phyloP scores from a whole-genome alignment of 2,113 vertebrate genomes.

The Poeciliopsis retropinna region DNA sequence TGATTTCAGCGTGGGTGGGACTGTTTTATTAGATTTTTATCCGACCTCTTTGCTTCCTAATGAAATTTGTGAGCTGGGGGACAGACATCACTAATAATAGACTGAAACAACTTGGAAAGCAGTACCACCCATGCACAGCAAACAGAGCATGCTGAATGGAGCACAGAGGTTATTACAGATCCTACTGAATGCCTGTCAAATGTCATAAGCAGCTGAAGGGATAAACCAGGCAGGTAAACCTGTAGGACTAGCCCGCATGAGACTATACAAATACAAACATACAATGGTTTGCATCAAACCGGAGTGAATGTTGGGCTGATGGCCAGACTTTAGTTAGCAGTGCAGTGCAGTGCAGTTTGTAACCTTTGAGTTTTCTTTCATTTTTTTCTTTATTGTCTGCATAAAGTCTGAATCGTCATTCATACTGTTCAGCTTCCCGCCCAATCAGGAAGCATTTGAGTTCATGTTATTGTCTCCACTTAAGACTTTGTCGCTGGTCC shows the following conservation, averaged over 20 bases:
- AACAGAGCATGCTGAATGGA: constrained; percentile 8
- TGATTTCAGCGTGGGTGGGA: too few species aligned
- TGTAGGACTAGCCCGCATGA: constrained; percentile 47
- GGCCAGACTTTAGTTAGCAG: constrained; percentile 23
- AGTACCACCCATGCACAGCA: not conserved
- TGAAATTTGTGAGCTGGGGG: not conserved
- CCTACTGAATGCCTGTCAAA: constrained; percentile 17
- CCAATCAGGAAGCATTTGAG: not conserved
- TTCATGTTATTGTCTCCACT: not conserved
- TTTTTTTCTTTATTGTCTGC: not conserved
- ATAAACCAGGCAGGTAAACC: constrained; percentile 68
- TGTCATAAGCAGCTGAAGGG: constrained; percentile 51
- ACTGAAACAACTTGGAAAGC: constrained; percentile 17
- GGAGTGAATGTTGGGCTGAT: constrained; percentile 27
- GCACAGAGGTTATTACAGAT: constrained; percentile 47
- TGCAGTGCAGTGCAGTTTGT: constrained; percentile 27
- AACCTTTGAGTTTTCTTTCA: constrained; percentile 6
- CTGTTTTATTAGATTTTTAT: not conserved
- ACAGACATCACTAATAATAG: not conserved
- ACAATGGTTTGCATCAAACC: constrained; percentile 20
- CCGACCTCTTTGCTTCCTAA: not conserved
- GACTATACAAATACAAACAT: constrained; percentile 3
- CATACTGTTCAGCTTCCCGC: constrained; percentile 3
- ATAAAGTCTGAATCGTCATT: constrained; percentile 3
- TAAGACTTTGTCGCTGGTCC: not conserved